These are phyloP conservation scores for Phenganax marumi DNA, from an alignment of 92 coral and sea anemone species.

Conservation along the genomic window DNA sequence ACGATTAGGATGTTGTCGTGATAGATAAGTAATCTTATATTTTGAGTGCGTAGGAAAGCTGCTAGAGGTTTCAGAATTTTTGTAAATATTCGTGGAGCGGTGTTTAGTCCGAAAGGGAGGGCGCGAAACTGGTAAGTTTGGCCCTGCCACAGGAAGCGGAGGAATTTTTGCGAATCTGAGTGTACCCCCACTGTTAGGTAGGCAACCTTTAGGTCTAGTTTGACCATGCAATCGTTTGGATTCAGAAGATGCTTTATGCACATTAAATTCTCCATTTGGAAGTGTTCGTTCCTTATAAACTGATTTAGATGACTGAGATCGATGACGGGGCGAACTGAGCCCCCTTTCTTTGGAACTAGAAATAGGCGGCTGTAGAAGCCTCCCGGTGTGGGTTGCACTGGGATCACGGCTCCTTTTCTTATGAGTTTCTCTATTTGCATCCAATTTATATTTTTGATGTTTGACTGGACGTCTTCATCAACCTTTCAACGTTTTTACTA, in stretches of 20 bases:
- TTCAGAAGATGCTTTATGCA: constrained; percentile 48
- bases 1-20: too few species aligned
- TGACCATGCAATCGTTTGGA: constrained; percentile 9
- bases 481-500: too few species aligned
- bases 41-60: too few species aligned
- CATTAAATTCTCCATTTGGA: constrained; percentile 54
- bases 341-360: constrained; percentile 51
- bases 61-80: not conserved
- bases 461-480: too few species aligned
- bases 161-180: not conserved
- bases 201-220: not conserved
- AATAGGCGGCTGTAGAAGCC: constrained; percentile 59
- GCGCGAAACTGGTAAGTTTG: not conserved
- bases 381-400: constrained; percentile 16
- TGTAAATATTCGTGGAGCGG: not conserved
- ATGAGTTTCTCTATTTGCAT: too few species aligned
- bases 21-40: too few species aligned
- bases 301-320: constrained; percentile 54
- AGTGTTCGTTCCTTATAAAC: constrained; percentile 53
- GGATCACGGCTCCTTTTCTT: too few species aligned
- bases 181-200: too few species aligned
- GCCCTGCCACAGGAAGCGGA: not conserved
- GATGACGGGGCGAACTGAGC: constrained; percentile 52
- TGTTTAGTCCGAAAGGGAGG: not conserved
- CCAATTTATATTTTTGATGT: too few species aligned